Conservation (phyloP, 2,888 invertebrate genomes). For the Chrysina gloriosa region DNA sequence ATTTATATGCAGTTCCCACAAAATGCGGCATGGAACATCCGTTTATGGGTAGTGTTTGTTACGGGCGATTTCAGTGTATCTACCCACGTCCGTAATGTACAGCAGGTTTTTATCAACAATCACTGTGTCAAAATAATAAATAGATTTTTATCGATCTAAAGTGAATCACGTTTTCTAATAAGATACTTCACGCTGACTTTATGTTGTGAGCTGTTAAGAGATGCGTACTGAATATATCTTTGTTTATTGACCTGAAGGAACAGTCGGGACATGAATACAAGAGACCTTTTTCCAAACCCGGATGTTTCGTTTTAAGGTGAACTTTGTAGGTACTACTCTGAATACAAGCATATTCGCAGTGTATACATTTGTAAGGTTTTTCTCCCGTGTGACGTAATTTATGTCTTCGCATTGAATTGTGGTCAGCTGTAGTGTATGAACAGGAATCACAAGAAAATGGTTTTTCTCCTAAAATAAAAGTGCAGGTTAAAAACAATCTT, state of each 20-base stretch:
- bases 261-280: conserved; percentile 74
- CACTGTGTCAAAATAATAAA: too few relatives aligned
- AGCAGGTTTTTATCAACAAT: too few relatives aligned
- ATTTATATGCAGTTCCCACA: too few relatives aligned
- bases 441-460: conserved; percentile 83
- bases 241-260: conserved; percentile 73
- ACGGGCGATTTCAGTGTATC: too few relatives aligned
- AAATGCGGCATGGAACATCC: too few relatives aligned
- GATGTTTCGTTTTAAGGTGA: conserved; percentile 84
- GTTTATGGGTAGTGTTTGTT: too few relatives aligned
- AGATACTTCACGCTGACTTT: not conserved
- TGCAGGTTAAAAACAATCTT: conserved; percentile 29
- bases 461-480: conserved; percentile 73
- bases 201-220: conserved; percentile 65
- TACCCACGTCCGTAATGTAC: too few relatives aligned
- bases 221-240: conserved; percentile 71
- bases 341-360: conserved; percentile 83
- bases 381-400: conserved; percentile 81
- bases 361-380: conserved; percentile 81
- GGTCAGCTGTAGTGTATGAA: conserved; percentile 79
- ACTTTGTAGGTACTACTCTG: conserved; percentile 82
- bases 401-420: conserved; percentile 84
- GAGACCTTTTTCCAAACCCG: conserved; percentile 72
- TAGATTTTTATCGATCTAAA: not conserved
- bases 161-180: conserved; percentile 10